phyloP scores from a whole-genome alignment of 92 coral and sea anemone genomes.

The Pocillopora grandis region DNA sequence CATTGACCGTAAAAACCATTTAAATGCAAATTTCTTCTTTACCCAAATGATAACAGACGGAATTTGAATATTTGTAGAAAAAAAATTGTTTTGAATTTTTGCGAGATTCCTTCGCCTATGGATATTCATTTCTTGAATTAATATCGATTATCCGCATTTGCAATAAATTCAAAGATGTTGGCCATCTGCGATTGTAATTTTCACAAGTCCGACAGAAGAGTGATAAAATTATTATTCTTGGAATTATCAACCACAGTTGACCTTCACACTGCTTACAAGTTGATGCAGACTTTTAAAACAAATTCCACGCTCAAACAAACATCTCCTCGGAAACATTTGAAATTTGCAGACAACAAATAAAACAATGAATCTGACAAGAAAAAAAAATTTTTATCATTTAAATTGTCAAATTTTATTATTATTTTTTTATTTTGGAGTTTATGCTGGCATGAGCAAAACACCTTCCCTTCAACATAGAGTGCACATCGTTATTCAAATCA shows the following conservation, averaged over 20 bases:
- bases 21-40: slow-evolving; percentile 33
- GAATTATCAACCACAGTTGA: neutral
- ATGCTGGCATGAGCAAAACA: too few relatives aligned
- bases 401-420: neutral
- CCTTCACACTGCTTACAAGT: neutral
- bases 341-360: neutral
- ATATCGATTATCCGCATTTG: too few relatives aligned
- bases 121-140: neutral
- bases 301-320: slow-evolving; percentile 6
- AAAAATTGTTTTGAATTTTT: neutral
- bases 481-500: too few relatives aligned
- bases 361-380: neutral
- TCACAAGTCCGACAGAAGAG: too few relatives aligned
- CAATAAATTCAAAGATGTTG: neutral
- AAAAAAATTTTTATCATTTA: neutral
- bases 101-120: neutral
- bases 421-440: too few relatives aligned
- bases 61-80: slow-evolving; percentile 4
- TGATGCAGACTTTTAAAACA: slow-evolving; percentile 2
- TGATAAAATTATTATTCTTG: neutral
- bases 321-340: slow-evolving; percentile 20
- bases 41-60: slow-evolving; percentile 14
- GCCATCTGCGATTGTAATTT: neutral
- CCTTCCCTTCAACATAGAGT: too few relatives aligned
- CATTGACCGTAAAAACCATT: slow-evolving; percentile 9